Evolutionary conservation across 1,140 invertebrate species (phyloP).

Genomic region (Rhyzopertha dominica): DNA sequence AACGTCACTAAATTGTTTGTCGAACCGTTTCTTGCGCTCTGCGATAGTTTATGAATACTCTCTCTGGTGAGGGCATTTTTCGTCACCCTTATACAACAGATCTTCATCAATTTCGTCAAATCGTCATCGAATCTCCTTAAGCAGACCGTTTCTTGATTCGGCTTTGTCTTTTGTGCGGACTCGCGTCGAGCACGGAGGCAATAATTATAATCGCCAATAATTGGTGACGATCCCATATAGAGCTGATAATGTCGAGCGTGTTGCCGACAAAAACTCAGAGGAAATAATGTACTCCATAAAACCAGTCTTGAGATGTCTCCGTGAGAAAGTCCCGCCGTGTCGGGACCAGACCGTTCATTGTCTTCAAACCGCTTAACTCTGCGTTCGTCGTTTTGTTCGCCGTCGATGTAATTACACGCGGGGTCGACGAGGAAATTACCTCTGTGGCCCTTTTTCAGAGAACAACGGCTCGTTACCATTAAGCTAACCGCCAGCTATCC

Average conservation of each 20-base stretch:
- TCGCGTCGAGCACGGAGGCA: not conserved
- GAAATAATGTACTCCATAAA: not conserved
- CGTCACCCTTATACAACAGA: not conserved
- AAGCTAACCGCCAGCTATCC: no score
- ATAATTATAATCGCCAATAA: conserved; percentile 1
- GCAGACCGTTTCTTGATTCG: not conserved
- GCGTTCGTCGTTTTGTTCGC: not conserved
- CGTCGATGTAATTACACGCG: not conserved
- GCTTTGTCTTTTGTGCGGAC: not conserved
- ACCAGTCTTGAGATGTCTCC: not conserved
- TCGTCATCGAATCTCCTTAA: not conserved
- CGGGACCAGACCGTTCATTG: not conserved
- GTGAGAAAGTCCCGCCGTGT: conserved; percentile 1
- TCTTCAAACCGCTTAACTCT: not conserved
- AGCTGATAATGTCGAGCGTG: conserved; percentile 3
- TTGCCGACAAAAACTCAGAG: conserved; percentile 2
- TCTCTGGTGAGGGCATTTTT: not conserved
- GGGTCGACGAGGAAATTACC: not conserved
- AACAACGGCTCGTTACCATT: no score
- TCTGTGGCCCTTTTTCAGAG: no score
- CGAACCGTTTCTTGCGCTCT: no score
- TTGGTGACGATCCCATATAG: conserved; percentile 4
- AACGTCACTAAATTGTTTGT: no score
- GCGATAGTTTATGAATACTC: not conserved
- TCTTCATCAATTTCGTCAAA: not conserved